A percentile compares a stretch with the other conserved stretches of the same genome.
Evolutionary conservation across 1,140 invertebrate genomes (phyloP).

Genomic region (Penaeus indicus): DNA sequence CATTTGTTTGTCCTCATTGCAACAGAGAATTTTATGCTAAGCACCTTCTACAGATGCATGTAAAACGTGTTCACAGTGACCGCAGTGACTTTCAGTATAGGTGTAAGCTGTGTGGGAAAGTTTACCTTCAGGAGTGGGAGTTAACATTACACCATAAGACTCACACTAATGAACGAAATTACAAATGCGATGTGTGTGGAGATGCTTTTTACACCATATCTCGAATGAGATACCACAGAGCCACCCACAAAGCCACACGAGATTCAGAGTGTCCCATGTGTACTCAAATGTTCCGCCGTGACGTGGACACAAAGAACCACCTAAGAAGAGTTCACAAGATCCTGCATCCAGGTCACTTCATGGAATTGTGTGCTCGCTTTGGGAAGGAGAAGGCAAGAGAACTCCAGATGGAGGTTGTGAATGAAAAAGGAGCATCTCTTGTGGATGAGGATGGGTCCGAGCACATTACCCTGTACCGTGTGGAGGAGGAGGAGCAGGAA

Average conservation of each 20-base stretch:
- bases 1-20: constrained; percentile 47
- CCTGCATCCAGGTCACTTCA: constrained; percentile 51
- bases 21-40: constrained; percentile 56
- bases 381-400: constrained; percentile 51
- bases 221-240: constrained; percentile 56
- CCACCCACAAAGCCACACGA: constrained; percentile 55
- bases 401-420: constrained; percentile 35
- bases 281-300: constrained; percentile 56
- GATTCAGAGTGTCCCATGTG: constrained; percentile 60
- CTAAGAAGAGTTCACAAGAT: constrained; percentile 56
- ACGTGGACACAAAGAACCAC: constrained; percentile 61
- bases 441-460: constrained; percentile 40
- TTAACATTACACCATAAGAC: constrained; percentile 56
- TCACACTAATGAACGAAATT: constrained; percentile 61
- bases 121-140: constrained; percentile 60
- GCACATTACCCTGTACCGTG: constrained; percentile 50
- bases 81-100: constrained; percentile 57
- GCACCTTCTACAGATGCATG: constrained; percentile 57
- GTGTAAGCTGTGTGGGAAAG: constrained; percentile 49
- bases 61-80: constrained; percentile 58
- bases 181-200: constrained; percentile 58
- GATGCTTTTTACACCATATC: constrained; percentile 58
- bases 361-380: constrained; percentile 52
- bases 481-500: constrained; percentile 54
- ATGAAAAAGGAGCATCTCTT: constrained; percentile 19